Percentiles rank a stretch among this genome's conserved stretches.
Evolutionary conservation across 2,797 vertebrate species (phyloP).

Genomic region (Cossypha dichroa): DNA sequence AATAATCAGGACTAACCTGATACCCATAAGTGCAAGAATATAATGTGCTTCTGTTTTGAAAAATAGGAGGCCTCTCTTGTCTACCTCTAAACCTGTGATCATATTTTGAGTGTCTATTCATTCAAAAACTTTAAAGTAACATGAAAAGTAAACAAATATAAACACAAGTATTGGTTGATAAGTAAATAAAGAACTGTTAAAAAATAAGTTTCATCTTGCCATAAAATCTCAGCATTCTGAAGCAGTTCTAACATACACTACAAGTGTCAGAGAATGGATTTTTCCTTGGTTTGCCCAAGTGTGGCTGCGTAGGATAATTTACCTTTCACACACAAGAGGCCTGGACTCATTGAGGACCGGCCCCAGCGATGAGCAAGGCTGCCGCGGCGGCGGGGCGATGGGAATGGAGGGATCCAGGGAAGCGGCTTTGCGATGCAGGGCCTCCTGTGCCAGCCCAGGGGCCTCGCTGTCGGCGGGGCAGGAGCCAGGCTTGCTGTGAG

Average conservation of each 20-base stretch:
- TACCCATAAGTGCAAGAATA: neutral
- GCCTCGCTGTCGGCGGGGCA: conserved; percentile 77
- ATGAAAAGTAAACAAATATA: neutral
- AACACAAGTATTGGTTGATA: neutral
- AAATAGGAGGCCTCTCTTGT: neutral
- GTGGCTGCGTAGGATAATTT: neutral
- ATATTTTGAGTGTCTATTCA: neutral
- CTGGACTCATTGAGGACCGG: conserved; percentile 86
- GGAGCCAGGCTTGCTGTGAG: conserved; percentile 61
- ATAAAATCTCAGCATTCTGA: neutral
- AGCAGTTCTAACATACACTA: neutral
- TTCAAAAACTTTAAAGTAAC: neutral
- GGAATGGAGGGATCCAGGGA: conserved; percentile 83
- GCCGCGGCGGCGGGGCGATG: conserved; percentile 92
- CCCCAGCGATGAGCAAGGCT: conserved; percentile 92
- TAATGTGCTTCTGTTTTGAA: neutral
- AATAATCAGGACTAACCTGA: neutral
- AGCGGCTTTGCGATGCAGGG: conserved; percentile 79
- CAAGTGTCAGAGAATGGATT: neutral
- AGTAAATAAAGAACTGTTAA: neutral
- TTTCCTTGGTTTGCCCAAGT: neutral
- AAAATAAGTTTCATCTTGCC: neutral
- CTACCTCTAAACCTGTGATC: neutral
- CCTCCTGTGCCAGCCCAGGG: conserved; percentile 70
- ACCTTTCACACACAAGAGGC: conserved; percentile 96